Evolutionary conservation across 2,888 invertebrate genomes (phyloP).

Genomic region (Drosophila mayaguana): DNA sequence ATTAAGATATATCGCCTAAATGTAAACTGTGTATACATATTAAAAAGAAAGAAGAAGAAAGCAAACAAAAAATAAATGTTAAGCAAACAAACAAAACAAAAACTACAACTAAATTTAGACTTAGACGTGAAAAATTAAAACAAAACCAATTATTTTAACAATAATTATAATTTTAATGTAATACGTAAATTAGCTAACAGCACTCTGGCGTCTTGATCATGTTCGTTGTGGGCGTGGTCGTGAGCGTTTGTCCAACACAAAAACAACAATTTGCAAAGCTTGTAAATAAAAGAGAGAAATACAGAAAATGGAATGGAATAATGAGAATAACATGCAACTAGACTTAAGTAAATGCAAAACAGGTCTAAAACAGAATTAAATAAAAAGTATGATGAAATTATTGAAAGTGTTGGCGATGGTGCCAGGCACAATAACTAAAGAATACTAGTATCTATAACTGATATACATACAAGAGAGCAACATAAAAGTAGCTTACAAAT

Average conservation of each 20-base stretch:
- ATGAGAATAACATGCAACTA: constrained; percentile 42
- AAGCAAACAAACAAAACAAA: constrained; percentile 33
- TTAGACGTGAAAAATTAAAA: constrained; percentile 16
- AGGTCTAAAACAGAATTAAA: constrained; percentile 54
- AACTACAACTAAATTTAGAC: constrained; percentile 40
- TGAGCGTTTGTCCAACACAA: constrained; percentile 38
- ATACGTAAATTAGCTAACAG: constrained; percentile 56
- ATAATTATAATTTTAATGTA: constrained; percentile 29
- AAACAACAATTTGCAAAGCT: constrained; percentile 36
- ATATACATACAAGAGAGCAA: constrained; percentile 19
- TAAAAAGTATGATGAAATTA: constrained; percentile 14
- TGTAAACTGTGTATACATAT: constrained; percentile 63
- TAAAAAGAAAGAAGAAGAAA: constrained; percentile 13
- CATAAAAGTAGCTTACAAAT: constrained; percentile 21
- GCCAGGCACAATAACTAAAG: constrained; percentile 71
- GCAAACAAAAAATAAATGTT: constrained; percentile 21
- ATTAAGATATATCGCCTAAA: constrained; percentile 36
- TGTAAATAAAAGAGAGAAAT: constrained; percentile 42
- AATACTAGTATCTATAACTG: constrained; percentile 40
- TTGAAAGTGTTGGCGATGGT: constrained; percentile 57
- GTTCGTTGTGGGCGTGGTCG: constrained; percentile 35
- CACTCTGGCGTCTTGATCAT: constrained; percentile 36
- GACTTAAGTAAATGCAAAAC: constrained; percentile 56
- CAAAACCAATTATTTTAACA: constrained; percentile 9
- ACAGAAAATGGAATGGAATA: not conserved